Conservation (phyloP, 2,888 invertebrate genomes). For the Chelonus formosanus region DNA sequence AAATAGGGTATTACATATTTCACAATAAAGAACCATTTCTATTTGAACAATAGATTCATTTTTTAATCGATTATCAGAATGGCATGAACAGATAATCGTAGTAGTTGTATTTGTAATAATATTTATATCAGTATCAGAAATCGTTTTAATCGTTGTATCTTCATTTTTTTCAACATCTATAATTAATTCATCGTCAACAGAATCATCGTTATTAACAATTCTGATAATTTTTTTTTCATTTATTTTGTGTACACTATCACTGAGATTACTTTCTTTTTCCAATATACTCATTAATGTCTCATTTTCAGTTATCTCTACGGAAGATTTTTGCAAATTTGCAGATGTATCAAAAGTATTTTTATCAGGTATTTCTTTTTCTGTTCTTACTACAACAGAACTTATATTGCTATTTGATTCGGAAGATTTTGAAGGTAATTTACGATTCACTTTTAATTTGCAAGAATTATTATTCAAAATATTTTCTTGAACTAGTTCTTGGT, state of each 20-base stretch:
- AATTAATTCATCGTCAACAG: neutral
- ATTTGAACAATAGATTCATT: constrained; percentile 48
- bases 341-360: too few species aligned
- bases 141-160: neutral
- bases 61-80: constrained; percentile 36
- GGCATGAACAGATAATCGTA: constrained; percentile 51
- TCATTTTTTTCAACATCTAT: neutral
- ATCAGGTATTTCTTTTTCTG: too few species aligned
- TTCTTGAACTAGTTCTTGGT: too few species aligned
- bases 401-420: too few species aligned
- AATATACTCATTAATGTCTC: too few species aligned
- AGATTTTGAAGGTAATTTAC: too few species aligned
- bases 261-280: too few species aligned
- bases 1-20: constrained; percentile 51
- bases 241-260: neutral
- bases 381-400: too few species aligned
- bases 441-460: too few species aligned
- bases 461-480: too few species aligned
- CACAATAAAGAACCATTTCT: constrained; percentile 55
- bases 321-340: too few species aligned
- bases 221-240: neutral
- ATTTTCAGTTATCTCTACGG: too few species aligned
- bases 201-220: neutral
- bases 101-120: neutral
- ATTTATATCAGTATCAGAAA: neutral